Conservation (phyloP, 2,113 vertebrate genomes). For the Ageneiosus marmoratus region DNA sequence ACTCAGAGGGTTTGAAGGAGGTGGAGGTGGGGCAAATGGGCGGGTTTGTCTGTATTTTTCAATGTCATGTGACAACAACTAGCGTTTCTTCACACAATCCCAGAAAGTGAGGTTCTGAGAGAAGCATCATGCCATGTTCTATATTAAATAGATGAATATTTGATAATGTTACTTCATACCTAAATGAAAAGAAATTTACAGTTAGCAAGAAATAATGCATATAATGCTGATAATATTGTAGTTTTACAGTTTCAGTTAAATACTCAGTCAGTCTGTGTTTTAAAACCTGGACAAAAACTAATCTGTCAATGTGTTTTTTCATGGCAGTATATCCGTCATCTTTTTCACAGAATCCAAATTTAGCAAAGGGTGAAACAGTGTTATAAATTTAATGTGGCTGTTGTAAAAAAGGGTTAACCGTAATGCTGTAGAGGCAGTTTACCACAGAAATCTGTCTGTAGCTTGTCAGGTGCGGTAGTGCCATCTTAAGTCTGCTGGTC, state of each 20-base stretch:
- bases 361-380: conserved; percentile 30
- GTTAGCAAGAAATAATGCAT: not conserved
- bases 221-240: not conserved
- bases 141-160: not conserved
- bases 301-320: conserved; percentile 33
- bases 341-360: conserved; percentile 59
- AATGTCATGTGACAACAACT: conserved; percentile 93
- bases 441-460: conserved; percentile 15
- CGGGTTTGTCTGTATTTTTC: conserved; percentile 74
- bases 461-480: conserved; percentile 63
- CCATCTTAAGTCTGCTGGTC: conserved; percentile 65
- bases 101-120: conserved; percentile 24
- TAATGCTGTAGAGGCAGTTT: not conserved
- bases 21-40: conserved; percentile 27
- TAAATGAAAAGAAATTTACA: not conserved
- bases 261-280: conserved; percentile 33
- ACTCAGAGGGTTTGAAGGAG: not conserved
- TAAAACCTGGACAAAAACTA: conserved; percentile 15
- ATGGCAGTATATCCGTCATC: conserved; percentile 33
- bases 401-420: conserved; percentile 18
- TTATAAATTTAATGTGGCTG: conserved; percentile 13
- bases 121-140: not conserved
- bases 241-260: not conserved
- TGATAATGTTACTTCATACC: no score
- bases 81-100: conserved; percentile 83